phyloP scores from a whole-genome alignment of 2,113 vertebrate genomes.

The Procavia capensis region DNA sequence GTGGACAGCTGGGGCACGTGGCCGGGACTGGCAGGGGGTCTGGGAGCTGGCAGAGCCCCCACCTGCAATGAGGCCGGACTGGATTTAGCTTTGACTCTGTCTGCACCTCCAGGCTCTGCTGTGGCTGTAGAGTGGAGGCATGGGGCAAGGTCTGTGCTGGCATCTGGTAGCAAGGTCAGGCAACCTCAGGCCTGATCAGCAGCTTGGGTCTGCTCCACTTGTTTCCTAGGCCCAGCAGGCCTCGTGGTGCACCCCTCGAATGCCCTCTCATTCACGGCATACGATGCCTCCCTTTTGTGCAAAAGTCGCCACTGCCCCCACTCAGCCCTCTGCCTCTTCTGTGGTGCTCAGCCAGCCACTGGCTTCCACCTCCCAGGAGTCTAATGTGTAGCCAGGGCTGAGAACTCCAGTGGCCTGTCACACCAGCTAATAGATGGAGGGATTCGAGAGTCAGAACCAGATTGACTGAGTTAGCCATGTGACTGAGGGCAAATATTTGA shows the following conservation, averaged over 20 bases:
- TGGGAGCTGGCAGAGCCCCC: not conserved
- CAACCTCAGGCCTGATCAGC: not conserved
- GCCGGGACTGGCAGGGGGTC: not conserved
- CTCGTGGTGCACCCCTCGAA: not conserved
- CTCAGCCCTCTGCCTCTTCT: not conserved
- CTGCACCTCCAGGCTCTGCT: not conserved
- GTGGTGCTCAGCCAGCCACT: not conserved
- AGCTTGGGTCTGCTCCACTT: not conserved
- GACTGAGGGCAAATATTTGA: not conserved
- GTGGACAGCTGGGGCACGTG: not conserved
- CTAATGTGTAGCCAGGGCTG: not conserved
- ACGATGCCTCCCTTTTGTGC: not conserved
- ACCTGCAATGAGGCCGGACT: rapidly evolving
- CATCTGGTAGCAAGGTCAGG: not conserved
- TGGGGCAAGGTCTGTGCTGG: not conserved
- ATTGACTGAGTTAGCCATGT: not conserved
- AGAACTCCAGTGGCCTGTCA: not conserved
- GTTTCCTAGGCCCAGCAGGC: not conserved
- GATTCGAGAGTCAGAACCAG: not conserved
- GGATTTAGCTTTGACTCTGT: not conserved
- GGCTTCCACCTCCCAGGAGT: not conserved
- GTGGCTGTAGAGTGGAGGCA: not conserved
- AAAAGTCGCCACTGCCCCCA: not conserved
- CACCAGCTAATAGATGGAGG: too few species aligned
- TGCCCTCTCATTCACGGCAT: not conserved